A percentile compares a stretch with the other conserved stretches of the same genome.
These are phyloP conservation scores for Dicranocentrus wangi DNA, from an alignment of 2,888 invertebrate genomes.

Conservation along the genomic window DNA sequence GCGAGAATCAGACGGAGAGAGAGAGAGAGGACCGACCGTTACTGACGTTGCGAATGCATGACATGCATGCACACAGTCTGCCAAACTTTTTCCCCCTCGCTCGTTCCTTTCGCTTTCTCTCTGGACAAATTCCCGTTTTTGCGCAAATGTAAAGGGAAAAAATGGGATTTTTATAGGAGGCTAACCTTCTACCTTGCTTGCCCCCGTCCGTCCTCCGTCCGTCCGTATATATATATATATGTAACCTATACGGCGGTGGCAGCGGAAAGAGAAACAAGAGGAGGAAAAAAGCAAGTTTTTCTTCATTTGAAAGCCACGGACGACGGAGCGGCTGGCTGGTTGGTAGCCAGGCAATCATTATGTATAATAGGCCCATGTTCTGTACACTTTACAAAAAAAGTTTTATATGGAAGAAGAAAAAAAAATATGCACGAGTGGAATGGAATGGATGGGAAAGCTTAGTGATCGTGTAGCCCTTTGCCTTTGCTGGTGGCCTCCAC, in stretches of 20 bases:
- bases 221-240: no score
- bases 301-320: slow-evolving; percentile 37
- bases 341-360: slow-evolving; percentile 47
- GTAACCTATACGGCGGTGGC: not conserved
- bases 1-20: no score
- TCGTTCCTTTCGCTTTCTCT: slow-evolving; percentile 22
- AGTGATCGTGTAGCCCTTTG: slow-evolving; percentile 36
- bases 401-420: not conserved
- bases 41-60: slow-evolving; percentile 21
- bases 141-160: slow-evolving; percentile 61
- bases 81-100: not conserved
- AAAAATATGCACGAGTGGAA: not conserved
- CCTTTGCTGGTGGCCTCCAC: slow-evolving; percentile 23
- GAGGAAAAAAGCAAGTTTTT: slow-evolving; percentile 28
- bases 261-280: slow-evolving; percentile 11
- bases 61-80: not conserved
- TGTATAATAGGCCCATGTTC: slow-evolving; percentile 21
- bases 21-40: slow-evolving; percentile 16
- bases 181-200: no score
- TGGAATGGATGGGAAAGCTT: not conserved
- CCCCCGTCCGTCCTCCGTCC: no score
- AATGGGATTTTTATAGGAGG: no score
- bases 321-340: no score
- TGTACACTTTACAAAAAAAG: no score
- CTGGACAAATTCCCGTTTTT: slow-evolving; percentile 61